These are phyloP conservation scores for Drosophila guanche DNA, from an alignment of 1,140 invertebrate genomes.

Conservation along the genomic window DNA sequence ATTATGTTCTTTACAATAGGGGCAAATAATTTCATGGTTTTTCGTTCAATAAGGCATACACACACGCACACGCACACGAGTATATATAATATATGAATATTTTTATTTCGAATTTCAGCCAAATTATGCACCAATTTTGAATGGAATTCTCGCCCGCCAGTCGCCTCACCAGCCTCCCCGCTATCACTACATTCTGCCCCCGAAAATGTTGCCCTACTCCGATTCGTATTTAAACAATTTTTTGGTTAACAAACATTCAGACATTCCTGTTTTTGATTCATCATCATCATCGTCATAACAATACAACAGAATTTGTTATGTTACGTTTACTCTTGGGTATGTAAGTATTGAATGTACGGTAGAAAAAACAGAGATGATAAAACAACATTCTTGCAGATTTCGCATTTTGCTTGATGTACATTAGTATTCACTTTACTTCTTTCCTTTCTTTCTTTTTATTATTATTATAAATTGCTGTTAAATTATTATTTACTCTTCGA, in stretches of 20 bases:
- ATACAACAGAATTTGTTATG: constrained; percentile 40
- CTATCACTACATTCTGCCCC: neutral
- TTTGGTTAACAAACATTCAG: constrained; percentile 42
- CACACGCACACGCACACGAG: constrained; percentile 14
- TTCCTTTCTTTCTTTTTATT: too few relatives aligned
- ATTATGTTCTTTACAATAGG: constrained; percentile 33
- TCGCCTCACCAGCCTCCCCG: constrained; percentile 10
- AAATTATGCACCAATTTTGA: constrained; percentile 72
- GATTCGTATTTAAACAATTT: constrained; percentile 53
- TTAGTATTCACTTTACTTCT: constrained; percentile 14
- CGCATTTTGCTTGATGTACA: constrained; percentile 39
- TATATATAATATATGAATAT: constrained; percentile 44
- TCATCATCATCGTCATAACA: constrained; percentile 42
- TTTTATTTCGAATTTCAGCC: constrained; percentile 59
- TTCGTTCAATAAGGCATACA: constrained; percentile 63
- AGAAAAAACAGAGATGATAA: constrained; percentile 45
- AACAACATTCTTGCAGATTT: constrained; percentile 48
- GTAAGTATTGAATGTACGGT: constrained; percentile 21
- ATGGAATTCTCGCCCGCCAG: constrained; percentile 22
- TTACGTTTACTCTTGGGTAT: constrained; percentile 14
- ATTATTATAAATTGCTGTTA: constrained; percentile 34
- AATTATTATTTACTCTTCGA: constrained; percentile 42
- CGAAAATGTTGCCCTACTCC: constrained; percentile 14
- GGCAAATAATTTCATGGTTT: constrained; percentile 54
- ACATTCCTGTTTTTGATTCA: constrained; percentile 37